Conservation (phyloP, 1,140 invertebrate species). For the Scaptomyza pallida region DNA sequence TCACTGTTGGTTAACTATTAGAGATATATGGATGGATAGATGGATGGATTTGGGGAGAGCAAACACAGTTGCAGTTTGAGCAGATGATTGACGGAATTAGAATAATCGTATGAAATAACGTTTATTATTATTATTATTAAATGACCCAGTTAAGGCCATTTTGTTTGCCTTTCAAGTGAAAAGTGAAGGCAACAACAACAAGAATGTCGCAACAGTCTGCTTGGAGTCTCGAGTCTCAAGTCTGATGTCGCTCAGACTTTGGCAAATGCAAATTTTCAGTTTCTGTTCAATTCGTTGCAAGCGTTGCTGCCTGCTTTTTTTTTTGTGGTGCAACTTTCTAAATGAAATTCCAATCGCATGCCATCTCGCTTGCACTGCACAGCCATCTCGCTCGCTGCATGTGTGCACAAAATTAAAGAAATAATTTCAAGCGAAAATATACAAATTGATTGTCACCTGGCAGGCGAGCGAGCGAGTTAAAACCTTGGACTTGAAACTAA, state of each 20-base stretch:
- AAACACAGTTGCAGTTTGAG: slow-evolving; percentile 63
- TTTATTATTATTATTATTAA: slow-evolving; percentile 63
- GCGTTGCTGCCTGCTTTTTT: slow-evolving; percentile 21
- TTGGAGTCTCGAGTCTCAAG: slow-evolving; percentile 10
- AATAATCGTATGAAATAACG: slow-evolving; percentile 62
- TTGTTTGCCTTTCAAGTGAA: slow-evolving; percentile 48
- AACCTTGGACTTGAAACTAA: slow-evolving; percentile 36
- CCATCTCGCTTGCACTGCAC: slow-evolving; percentile 15
- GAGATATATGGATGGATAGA: no score
- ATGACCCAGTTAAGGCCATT: slow-evolving; percentile 66
- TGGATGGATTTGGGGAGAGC: no score
- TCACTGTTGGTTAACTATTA: neutral
- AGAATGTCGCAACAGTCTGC: slow-evolving; percentile 66
- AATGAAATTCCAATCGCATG: slow-evolving; percentile 71
- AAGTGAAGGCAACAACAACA: slow-evolving; percentile 64
- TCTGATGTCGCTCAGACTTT: slow-evolving; percentile 58
- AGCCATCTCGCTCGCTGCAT: slow-evolving; percentile 26
- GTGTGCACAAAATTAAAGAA: slow-evolving; percentile 77
- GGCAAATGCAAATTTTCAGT: slow-evolving; percentile 66
- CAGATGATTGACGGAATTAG: slow-evolving; percentile 79
- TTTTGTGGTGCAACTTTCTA: slow-evolving; percentile 67
- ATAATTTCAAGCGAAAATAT: slow-evolving; percentile 75
- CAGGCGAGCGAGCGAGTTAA: slow-evolving; percentile 47
- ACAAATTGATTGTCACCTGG: slow-evolving; percentile 76
- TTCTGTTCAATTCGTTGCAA: slow-evolving; percentile 35